A percentile compares a stretch with the other conserved stretches of the same genome.
Evolutionary conservation across 2,797 vertebrate species (phyloP).

Genomic region (Danio aesculapii): DNA sequence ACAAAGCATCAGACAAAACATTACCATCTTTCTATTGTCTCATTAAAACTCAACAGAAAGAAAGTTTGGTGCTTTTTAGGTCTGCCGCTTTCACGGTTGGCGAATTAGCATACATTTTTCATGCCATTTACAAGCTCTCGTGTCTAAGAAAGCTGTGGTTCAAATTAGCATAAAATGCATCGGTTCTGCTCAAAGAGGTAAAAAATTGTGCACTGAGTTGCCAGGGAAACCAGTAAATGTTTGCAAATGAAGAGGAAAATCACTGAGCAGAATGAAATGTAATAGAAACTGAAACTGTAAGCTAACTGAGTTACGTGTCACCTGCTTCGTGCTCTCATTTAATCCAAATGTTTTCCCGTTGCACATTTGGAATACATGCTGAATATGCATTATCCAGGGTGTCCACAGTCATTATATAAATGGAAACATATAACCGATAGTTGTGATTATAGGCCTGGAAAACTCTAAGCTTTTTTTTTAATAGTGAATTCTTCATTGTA

Average conservation of each 20-base stretch:
- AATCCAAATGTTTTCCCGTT: background rate
- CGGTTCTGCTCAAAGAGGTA: conserved; percentile 66
- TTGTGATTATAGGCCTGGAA: background rate
- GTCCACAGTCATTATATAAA: background rate
- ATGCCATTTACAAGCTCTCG: conserved; percentile 55
- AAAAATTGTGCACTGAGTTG: conserved; percentile 68
- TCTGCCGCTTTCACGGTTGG: conserved; percentile 20
- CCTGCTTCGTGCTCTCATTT: conserved; percentile 1
- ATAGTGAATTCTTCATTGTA: background rate
- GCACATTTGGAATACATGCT: background rate
- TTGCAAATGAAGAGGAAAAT: conserved; percentile 66
- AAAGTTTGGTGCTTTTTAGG: conserved; percentile 16
- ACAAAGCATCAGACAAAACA: conserved; percentile 1
- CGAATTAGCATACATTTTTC: conserved; percentile 32
- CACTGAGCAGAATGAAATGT: conserved; percentile 14
- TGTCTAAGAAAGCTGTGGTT: conserved; percentile 62
- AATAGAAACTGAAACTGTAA: conserved; percentile 33
- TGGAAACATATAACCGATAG: background rate
- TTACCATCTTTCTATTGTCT: conserved; percentile 27
- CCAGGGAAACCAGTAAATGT: conserved; percentile 74
- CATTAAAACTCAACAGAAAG: conserved; percentile 18
- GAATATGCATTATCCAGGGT: background rate
- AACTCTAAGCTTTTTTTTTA: background rate
- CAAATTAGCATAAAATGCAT: conserved; percentile 81
- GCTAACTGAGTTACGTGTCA: conserved; percentile 1